Conservation (phyloP, 2,113 vertebrate species). For the Symphodus melops region DNA sequence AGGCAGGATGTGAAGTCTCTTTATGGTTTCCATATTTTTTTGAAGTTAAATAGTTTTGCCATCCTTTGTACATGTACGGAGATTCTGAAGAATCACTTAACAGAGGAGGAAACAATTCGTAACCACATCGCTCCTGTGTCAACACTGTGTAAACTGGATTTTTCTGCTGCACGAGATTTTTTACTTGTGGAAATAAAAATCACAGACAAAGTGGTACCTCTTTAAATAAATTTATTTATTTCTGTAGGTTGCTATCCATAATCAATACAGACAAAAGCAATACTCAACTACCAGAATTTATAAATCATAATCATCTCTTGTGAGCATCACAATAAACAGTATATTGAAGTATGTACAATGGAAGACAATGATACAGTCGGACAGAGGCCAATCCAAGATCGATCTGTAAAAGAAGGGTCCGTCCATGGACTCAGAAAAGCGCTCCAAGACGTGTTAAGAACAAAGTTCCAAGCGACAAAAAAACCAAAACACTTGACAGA, state of each 20-base stretch:
- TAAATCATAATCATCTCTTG: slow-evolving; percentile 81
- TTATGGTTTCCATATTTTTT: neutral
- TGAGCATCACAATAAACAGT: slow-evolving; percentile 87
- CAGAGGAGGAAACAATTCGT: too few species aligned
- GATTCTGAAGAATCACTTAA: too few species aligned
- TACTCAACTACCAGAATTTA: slow-evolving; percentile 85
- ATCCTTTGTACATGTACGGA: too few species aligned
- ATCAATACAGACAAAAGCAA: slow-evolving; percentile 93
- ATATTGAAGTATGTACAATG: slow-evolving; percentile 89
- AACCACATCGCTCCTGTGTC: too few species aligned
- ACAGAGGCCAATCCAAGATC: slow-evolving; percentile 85
- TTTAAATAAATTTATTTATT: slow-evolving; percentile 95
- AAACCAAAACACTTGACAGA: slow-evolving; percentile 88
- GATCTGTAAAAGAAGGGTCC: slow-evolving; percentile 81
- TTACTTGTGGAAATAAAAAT: slow-evolving; percentile 1
- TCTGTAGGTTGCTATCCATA: slow-evolving; percentile 94
- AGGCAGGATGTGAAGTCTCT: neutral
- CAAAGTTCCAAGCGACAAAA: slow-evolving; percentile 85
- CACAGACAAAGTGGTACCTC: slow-evolving; percentile 66
- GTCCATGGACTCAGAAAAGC: slow-evolving; percentile 82
- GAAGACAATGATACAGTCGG: slow-evolving; percentile 92
- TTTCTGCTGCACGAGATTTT: neutral
- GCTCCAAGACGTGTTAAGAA: slow-evolving; percentile 82
- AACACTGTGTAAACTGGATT: too few species aligned
- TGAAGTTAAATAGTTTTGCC: too few species aligned